phyloP scores from a whole-genome alignment of 2,888 invertebrate genomes.

The Cosmorhoe ocellata region DNA sequence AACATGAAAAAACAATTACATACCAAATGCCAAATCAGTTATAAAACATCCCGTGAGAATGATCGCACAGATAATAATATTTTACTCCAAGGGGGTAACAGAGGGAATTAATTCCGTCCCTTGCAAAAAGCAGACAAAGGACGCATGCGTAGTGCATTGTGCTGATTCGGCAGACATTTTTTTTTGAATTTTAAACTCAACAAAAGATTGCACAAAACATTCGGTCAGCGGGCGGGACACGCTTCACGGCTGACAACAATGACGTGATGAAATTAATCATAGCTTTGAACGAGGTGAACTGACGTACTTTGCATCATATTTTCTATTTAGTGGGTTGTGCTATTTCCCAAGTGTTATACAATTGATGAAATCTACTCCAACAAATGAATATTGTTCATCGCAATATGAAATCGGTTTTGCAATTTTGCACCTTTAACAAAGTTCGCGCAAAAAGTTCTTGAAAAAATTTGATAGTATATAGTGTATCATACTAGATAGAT shows the following conservation, averaged over 20 bases:
- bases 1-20: too few species aligned
- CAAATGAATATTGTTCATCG: conserved; percentile 26
- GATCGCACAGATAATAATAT: conserved; percentile 48
- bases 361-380: conserved; percentile 31
- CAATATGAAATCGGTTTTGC: conserved; percentile 10
- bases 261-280: conserved; percentile 69
- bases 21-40: conserved; percentile 14
- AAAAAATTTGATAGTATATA: too few species aligned
- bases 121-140: conserved; percentile 55
- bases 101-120: conserved; percentile 51
- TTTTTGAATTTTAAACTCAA: conserved; percentile 47
- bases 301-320: conserved; percentile 49
- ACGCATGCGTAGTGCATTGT: conserved; percentile 60
- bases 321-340: conserved; percentile 39
- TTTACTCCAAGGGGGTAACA: conserved; percentile 46
- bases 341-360: conserved; percentile 43
- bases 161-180: conserved; percentile 48
- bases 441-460: too few species aligned
- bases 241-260: conserved; percentile 63
- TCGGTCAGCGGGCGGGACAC: conserved; percentile 62
- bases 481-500: too few species aligned
- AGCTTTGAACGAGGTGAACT: conserved; percentile 41
- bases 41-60: conserved; percentile 49
- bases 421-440: not conserved
- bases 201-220: conserved; percentile 64